Percentiles rank a stretch among this genome's conserved stretches.
Conservation (phyloP, 2,888 invertebrate genomes). For the Leptodirus hochenwartii region DNA sequence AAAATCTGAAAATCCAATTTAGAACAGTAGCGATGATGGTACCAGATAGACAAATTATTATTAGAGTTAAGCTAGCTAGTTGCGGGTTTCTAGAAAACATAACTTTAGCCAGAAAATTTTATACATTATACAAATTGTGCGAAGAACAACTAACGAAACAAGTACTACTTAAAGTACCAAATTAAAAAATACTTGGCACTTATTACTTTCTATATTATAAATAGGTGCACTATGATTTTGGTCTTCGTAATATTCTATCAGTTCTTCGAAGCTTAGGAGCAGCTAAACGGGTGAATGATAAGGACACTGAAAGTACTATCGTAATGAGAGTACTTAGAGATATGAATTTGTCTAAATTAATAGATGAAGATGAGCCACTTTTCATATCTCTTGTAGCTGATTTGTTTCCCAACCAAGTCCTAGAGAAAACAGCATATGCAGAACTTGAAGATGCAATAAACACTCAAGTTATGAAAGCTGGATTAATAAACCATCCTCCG, state of each 20-base stretch:
- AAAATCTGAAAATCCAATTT: conserved; percentile 94
- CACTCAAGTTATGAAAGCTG: conserved; percentile 61
- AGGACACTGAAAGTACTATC: conserved; percentile 87
- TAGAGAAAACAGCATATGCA: conserved; percentile 82
- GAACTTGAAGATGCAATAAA: conserved; percentile 78
- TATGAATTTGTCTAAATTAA: conserved; percentile 94
- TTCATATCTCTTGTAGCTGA: conserved; percentile 92
- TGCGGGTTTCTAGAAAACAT: conserved; percentile 94
- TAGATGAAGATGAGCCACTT: conserved; percentile 95
- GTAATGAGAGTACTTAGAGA: conserved; percentile 94
- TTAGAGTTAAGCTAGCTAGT: conserved; percentile 86
- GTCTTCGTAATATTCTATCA: conserved; percentile 85
- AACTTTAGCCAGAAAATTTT: conserved; percentile 86
- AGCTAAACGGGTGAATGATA: conserved; percentile 74
- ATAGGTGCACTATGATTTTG: conserved; percentile 93
- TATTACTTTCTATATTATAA: conserved; percentile 7
- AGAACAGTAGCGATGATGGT: conserved; percentile 99
- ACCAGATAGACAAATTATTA: conserved; percentile 92
- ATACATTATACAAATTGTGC: conserved; percentile 88
- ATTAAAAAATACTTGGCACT: neutral
- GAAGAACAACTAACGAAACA: conserved; percentile 96
- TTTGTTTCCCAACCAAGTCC: conserved; percentile 83
- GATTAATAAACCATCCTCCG: conserved; percentile 79
- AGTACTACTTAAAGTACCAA: conserved; percentile 27
- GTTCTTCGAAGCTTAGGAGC: conserved; percentile 86